Evolutionary conservation across 2,888 invertebrate species (phyloP).

Genomic region (Eupsilia transversa): DNA sequence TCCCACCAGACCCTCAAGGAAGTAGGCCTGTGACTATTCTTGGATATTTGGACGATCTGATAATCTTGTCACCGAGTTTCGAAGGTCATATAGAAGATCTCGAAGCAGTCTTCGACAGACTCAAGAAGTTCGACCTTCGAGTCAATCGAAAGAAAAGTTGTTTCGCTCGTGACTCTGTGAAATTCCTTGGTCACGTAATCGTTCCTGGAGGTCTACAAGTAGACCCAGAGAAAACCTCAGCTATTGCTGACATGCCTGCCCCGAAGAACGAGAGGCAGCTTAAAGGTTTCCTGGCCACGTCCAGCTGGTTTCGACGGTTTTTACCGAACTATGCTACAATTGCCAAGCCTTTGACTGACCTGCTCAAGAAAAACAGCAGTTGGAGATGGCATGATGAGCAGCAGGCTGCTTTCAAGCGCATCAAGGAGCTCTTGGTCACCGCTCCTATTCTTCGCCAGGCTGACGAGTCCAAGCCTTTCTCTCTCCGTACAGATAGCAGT

Average conservation of each 20-base stretch:
- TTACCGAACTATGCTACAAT: neutral
- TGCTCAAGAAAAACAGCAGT: neutral
- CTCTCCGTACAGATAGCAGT: neutral
- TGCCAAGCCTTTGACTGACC: neutral
- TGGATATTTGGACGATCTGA: neutral
- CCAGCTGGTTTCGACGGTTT: neutral
- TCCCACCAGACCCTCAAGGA: neutral
- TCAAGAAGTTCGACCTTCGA: neutral
- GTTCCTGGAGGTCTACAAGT: neutral
- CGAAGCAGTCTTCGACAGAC: neutral
- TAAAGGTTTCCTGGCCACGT: neutral
- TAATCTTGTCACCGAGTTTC: neutral
- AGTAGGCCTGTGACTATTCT: neutral
- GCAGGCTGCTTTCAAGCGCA: neutral
- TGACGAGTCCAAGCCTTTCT: neutral
- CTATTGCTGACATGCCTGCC: neutral
- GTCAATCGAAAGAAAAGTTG: neutral
- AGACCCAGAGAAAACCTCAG: neutral
- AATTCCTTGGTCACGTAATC: neutral
- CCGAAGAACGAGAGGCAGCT: neutral
- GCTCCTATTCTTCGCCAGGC: neutral
- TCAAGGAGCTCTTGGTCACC: too few species aligned
- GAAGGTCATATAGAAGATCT: neutral
- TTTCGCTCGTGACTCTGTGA: too few species aligned
- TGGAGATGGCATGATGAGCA: neutral